Evolutionary conservation across 2,888 invertebrate genomes (phyloP).

Genomic region (Lordiphosa andalusiaca): DNA sequence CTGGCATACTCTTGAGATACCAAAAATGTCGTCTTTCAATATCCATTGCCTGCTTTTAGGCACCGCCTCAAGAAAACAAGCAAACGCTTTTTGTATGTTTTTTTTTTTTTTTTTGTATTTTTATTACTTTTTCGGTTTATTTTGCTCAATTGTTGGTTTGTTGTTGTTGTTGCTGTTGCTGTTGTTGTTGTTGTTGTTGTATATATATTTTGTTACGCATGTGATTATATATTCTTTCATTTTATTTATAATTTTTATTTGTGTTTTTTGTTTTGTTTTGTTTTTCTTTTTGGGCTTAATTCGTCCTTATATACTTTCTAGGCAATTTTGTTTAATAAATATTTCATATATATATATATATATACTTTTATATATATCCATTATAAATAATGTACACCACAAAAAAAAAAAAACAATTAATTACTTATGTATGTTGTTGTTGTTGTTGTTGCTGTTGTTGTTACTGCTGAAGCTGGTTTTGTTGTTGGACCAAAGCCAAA

Average conservation of each 20-base stretch:
- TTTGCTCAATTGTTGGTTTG: slow-evolving; percentile 64
- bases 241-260: slow-evolving; percentile 23
- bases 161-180: slow-evolving; percentile 21
- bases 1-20: too few species aligned
- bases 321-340: slow-evolving; percentile 64
- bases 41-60: background rate
- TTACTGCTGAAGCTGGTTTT: slow-evolving; percentile 23
- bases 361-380: slow-evolving; percentile 38
- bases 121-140: slow-evolving; percentile 52
- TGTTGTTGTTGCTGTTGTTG: slow-evolving; percentile 13
- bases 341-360: slow-evolving; percentile 47
- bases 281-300: slow-evolving; percentile 5
- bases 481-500: too few species aligned
- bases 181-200: slow-evolving; percentile 17
- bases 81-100: background rate
- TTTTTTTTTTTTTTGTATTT: background rate
- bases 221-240: slow-evolving; percentile 58
- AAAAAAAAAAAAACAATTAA: slow-evolving; percentile 42
- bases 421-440: slow-evolving; percentile 33
- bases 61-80: background rate
- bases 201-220: slow-evolving; percentile 64
- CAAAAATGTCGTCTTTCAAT: too few species aligned
- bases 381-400: slow-evolving; percentile 45
- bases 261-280: slow-evolving; percentile 7
- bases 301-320: slow-evolving; percentile 61